phyloP scores from a whole-genome alignment of 2,888 invertebrate genomes.

The Drosophila austrosaltans region DNA sequence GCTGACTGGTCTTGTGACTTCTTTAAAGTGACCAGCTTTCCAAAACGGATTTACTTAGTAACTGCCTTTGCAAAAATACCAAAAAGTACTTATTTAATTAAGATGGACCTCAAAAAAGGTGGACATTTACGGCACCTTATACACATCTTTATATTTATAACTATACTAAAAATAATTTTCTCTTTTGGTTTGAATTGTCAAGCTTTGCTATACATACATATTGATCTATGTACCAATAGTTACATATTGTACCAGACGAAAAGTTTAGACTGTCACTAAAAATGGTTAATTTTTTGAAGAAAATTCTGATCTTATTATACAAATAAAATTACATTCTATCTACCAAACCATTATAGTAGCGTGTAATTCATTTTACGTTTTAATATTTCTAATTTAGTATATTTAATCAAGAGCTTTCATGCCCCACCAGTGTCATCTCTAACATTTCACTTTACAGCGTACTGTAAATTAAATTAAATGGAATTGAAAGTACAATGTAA shows the following conservation, averaged over 20 bases:
- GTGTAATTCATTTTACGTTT: too few relatives aligned
- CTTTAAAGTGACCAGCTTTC: slow-evolving; percentile 49
- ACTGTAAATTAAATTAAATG: slow-evolving; percentile 48
- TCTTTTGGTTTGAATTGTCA: too few relatives aligned
- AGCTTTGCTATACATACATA: too few relatives aligned
- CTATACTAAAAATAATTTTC: too few relatives aligned
- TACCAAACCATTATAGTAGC: too few relatives aligned
- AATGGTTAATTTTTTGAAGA: too few relatives aligned
- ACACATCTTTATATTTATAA: neutral
- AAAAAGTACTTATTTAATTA: neutral
- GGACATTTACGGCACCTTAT: neutral
- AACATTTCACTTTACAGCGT: neutral
- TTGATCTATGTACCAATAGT: too few relatives aligned
- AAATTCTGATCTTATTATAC: too few relatives aligned
- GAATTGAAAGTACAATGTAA: slow-evolving; percentile 62
- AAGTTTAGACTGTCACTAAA: too few relatives aligned
- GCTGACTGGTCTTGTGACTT: slow-evolving; percentile 84
- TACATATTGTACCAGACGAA: too few relatives aligned
- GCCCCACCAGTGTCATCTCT: neutral
- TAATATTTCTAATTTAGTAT: too few relatives aligned
- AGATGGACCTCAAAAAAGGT: neutral
- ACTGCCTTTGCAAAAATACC: slow-evolving; percentile 1
- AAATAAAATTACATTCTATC: too few relatives aligned
- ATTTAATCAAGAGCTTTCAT: neutral
- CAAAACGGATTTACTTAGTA: slow-evolving; percentile 5